Evolutionary conservation across 2,797 vertebrate genomes (phyloP).

Genomic region (Chiroxiphia lanceolata): DNA sequence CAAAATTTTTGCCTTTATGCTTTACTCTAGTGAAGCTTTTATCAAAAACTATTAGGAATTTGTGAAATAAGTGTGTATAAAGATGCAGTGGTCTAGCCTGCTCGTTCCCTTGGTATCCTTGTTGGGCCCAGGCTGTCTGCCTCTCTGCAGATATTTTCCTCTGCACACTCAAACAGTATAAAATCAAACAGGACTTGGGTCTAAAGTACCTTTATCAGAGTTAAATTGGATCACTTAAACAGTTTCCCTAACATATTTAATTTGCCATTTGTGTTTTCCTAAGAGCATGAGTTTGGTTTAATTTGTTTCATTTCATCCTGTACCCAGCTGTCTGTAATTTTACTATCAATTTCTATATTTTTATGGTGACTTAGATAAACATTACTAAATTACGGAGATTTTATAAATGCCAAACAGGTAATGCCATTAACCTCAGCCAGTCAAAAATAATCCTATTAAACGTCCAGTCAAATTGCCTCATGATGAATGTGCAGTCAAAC

Average conservation of each 20-base stretch:
- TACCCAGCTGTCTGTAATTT: conserved; percentile 39
- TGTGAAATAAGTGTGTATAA: background rate
- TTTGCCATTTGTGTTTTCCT: conserved; percentile 36
- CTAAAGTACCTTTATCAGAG: background rate
- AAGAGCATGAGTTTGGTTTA: background rate
- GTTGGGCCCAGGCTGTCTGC: background rate
- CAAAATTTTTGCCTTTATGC: background rate
- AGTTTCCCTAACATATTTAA: conserved; percentile 3
- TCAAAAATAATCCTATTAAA: conserved; percentile 25
- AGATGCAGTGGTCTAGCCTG: background rate
- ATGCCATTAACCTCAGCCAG: conserved; percentile 26
- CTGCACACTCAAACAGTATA: background rate
- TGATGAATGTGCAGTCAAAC: background rate
- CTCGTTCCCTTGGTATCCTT: background rate
- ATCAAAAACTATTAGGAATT: background rate
- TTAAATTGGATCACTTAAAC: conserved; percentile 17
- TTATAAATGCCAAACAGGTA: conserved; percentile 40
- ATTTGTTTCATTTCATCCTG: conserved; percentile 32
- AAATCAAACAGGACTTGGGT: background rate
- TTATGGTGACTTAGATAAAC: conserved; percentile 25
- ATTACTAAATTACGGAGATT: conserved; percentile 11
- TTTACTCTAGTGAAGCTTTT: background rate
- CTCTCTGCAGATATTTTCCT: background rate
- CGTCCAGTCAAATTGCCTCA: background rate
- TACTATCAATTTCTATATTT: conserved; percentile 28